These are phyloP conservation scores for Drosophila elegans DNA, from an alignment of 1,140 invertebrate species.

Conservation along the genomic window DNA sequence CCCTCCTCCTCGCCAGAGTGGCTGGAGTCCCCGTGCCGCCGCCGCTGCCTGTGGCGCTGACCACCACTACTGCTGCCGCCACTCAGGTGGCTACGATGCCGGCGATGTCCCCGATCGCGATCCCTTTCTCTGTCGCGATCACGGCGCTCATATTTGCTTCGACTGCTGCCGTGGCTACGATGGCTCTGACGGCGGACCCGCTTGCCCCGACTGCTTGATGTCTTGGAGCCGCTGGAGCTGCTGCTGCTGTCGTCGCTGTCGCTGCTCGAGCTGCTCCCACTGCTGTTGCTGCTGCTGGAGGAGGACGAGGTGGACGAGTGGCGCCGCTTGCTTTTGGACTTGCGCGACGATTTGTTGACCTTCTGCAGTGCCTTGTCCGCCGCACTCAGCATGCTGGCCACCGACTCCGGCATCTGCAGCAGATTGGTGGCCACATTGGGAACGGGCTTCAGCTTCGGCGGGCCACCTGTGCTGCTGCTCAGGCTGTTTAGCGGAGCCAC, in stretches of 20 bases:
- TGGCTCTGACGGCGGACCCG: constrained; percentile 35
- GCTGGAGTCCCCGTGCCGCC: constrained; percentile 46
- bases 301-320: constrained; percentile 56
- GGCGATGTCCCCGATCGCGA: constrained; percentile 30
- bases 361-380: constrained; percentile 69
- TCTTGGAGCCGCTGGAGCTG: constrained; percentile 51
- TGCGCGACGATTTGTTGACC: constrained; percentile 54
- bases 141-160: constrained; percentile 30
- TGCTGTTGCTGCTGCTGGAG: constrained; percentile 57
- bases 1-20: constrained; percentile 55
- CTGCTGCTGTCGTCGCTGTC: constrained; percentile 30
- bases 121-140: constrained; percentile 38
- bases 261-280: constrained; percentile 43
- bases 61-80: constrained; percentile 16
- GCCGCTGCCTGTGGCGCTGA: constrained; percentile 9
- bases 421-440: constrained; percentile 71
- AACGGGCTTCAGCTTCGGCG: constrained; percentile 55
- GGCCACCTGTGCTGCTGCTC: constrained; percentile 3
- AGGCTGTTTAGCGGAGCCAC: constrained; percentile 10
- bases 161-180: constrained; percentile 26
- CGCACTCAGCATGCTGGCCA: constrained; percentile 60
- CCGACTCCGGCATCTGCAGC: constrained; percentile 69
- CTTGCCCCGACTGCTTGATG: constrained; percentile 41
- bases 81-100: constrained; percentile 7
- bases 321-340: constrained; percentile 39